phyloP scores from a whole-genome alignment of 2,797 vertebrate species.

The Coregonus ussuriensis region DNA sequence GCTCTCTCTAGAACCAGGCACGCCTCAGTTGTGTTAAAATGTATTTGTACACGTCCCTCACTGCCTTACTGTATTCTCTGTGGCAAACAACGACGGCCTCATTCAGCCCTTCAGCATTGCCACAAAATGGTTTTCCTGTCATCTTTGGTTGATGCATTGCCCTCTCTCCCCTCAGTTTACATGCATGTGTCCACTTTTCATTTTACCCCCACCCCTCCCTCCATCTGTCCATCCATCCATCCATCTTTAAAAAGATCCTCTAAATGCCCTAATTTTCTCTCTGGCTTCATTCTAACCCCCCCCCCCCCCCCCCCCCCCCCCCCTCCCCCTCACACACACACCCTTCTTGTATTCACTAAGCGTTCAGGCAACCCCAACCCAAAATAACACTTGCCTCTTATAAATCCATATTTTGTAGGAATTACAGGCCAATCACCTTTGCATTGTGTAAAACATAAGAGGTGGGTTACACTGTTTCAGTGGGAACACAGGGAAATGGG shows the following conservation, averaged over 20 bases:
- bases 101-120: conserved; percentile 57
- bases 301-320: conserved; percentile 29
- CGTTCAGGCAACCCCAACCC: conserved; percentile 32
- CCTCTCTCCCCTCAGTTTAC: conserved; percentile 51
- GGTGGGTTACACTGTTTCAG: conserved; percentile 40
- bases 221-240: conserved; percentile 21
- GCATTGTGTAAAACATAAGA: conserved; percentile 31
- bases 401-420: conserved; percentile 37
- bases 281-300: conserved; percentile 59
- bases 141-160: conserved; percentile 64
- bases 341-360: conserved; percentile 68
- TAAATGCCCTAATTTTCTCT: conserved; percentile 51
- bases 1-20: conserved; percentile 38
- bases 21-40: conserved; percentile 21
- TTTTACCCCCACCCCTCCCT: conserved; percentile 28
- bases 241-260: conserved; percentile 39
- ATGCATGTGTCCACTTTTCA: conserved; percentile 43
- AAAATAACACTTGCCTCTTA: conserved; percentile 29
- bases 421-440: conserved; percentile 37
- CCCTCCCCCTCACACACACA: conserved; percentile 63
- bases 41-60: conserved; percentile 17
- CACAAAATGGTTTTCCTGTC: conserved; percentile 69
- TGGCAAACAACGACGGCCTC: conserved; percentile 55
- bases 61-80: conserved; percentile 44
- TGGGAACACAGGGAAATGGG: conserved; percentile 65